A percentile compares a stretch with the other conserved stretches of the same genome.
phyloP scores from a whole-genome alignment of 2,113 vertebrate species.

The Thunnus thynnus region DNA sequence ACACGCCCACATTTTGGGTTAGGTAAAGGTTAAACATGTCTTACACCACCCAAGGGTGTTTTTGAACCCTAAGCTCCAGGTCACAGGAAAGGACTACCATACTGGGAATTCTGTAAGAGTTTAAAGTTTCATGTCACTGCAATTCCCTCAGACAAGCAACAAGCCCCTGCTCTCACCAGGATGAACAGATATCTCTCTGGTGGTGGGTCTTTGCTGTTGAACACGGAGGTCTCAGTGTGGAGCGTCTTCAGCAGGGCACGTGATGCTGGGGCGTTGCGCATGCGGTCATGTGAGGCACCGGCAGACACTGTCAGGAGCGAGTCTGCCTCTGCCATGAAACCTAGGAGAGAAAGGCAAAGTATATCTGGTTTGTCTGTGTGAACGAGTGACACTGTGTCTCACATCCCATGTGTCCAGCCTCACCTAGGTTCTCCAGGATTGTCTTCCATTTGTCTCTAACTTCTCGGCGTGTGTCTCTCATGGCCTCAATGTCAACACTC shows the following conservation, averaged over 20 bases:
- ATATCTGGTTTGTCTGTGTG: not conserved
- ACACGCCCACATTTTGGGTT: not conserved
- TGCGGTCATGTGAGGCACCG: slow-evolving; percentile 82
- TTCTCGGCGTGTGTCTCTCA: slow-evolving; percentile 86
- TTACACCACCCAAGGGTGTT: not conserved
- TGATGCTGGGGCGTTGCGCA: slow-evolving; percentile 83
- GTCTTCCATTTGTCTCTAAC: slow-evolving; percentile 88
- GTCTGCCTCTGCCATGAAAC: slow-evolving; percentile 88
- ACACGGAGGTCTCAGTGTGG: slow-evolving; percentile 85
- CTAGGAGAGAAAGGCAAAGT: slow-evolving; percentile 54
- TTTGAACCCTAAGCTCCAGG: not conserved
- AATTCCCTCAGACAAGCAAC: not conserved
- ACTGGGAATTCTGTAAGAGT: not conserved
- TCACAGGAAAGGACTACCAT: not conserved
- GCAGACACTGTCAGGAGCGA: slow-evolving; percentile 84
- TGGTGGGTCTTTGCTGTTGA: slow-evolving; percentile 78
- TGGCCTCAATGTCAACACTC: slow-evolving; percentile 88
- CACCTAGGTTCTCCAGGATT: slow-evolving; percentile 87
- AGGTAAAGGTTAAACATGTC: not conserved
- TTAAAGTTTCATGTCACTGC: not conserved
- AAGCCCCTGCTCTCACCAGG: slow-evolving; percentile 76
- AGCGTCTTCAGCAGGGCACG: slow-evolving; percentile 81
- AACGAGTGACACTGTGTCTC: not conserved
- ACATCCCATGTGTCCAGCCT: not conserved
- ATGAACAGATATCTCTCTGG: slow-evolving; percentile 91